Base-by-base conservation (phyloP, 2,113 vertebrate genomes). In the Cepphus grylle region DNA sequence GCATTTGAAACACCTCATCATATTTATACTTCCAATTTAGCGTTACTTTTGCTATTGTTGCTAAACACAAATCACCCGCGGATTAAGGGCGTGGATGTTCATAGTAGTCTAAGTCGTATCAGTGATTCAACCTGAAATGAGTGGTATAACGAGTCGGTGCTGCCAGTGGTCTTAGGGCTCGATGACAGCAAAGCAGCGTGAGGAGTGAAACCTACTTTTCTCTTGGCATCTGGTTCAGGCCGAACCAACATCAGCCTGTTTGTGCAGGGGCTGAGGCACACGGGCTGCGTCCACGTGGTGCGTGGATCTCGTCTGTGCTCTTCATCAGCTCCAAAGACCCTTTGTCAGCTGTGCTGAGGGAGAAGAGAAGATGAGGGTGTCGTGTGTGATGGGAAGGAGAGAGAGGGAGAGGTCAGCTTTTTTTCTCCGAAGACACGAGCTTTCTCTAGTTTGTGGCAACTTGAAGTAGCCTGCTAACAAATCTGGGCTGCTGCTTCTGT, bases 191-290 rank as follows among this genome's bases (percentile, higher is more conserved):
- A 36, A 76, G 63, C 42, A 22, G 15, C 1, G 2, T 32, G 30
- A 63, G 55, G 63, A n/a, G 13, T 15, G n/a, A 87, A 65, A 26
- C 15, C 8, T 7, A 1, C 43, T 81, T 88, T 58, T 79, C 66
- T 85, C 34, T n/a, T 76, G 61, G 70, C 49, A 53, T 32, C 12
- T 72, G 53, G 8, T 85, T 52, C 26, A 19, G 65, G 45, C 49
- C 66, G 61, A 47, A n/a, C 8, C 0, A 0, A 7, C 25, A 2
- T 4, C 14, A 43, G 8, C 45, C 27, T 18, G 0, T 7, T 25
- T 1, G 5, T n/a, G 32, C 38, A 25, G 52, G 19, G 49, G 25
- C 36, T 3, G 8, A 65, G 70, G 63, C 42, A 29, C 22, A 1
- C 1, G 29, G 74, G 55, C 80, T 49, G 21, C 1, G 0, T 9